These are phyloP conservation scores for Acrocephalus kingi DNA, from an alignment of 2,113 vertebrate species.

Conservation along the genomic window DNA sequence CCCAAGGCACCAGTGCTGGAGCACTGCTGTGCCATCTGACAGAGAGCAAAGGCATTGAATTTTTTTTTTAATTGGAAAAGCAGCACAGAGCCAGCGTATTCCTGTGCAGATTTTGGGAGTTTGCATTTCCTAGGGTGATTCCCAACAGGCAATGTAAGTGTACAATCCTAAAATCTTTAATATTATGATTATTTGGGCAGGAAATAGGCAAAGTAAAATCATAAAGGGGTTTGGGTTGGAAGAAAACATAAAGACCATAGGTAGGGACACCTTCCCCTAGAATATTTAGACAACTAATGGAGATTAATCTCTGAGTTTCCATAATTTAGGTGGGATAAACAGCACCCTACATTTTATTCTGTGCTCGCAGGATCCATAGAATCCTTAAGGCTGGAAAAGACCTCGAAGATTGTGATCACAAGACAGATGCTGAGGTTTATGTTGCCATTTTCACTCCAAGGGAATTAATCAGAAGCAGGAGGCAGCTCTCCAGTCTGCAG, in stretches of 20 bases:
- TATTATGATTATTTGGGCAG: not conserved
- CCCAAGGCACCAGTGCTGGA: not conserved
- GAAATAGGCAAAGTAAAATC: not conserved
- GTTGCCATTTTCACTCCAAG: not conserved
- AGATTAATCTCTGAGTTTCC: not conserved
- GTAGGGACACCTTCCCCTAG: not conserved
- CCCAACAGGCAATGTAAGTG: not conserved
- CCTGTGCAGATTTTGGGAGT: not conserved
- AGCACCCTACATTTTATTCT: not conserved
- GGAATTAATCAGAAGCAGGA: not conserved
- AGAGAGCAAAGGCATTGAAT: not conserved
- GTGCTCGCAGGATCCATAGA: not conserved
- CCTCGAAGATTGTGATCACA: fast-evolving
- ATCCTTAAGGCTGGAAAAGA: not conserved
- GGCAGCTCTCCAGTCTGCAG: not conserved
- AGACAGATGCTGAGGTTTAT: not conserved
- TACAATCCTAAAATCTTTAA: not conserved
- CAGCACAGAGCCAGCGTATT: not conserved
- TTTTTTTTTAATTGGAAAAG: not conserved
- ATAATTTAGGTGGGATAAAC: not conserved
- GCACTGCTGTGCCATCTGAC: not conserved
- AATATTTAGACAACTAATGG: not conserved
- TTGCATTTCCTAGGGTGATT: not conserved
- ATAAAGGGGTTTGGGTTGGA: not conserved
- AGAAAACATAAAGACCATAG: not conserved